phyloP scores from a whole-genome alignment of 2,888 invertebrate genomes.

The Drosophila algonquin region DNA sequence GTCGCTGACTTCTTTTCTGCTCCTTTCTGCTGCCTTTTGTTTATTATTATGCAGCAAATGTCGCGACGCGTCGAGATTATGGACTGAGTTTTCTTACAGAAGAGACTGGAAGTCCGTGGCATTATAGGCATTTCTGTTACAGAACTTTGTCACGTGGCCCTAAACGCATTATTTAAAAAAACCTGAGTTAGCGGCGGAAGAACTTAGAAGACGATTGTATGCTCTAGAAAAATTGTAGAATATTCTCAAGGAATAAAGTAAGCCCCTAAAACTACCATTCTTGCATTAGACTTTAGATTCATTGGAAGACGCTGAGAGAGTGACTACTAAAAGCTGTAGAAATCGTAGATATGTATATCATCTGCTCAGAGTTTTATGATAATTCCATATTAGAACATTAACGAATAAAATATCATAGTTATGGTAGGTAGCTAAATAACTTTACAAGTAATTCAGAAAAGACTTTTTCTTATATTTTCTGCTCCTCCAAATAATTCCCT shows the following conservation, averaged over 20 bases:
- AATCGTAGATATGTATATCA: neutral
- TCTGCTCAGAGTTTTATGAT: no score
- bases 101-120: neutral
- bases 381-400: no score
- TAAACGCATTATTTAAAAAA: conserved; percentile 44
- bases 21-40: conserved; percentile 26
- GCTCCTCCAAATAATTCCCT: neutral
- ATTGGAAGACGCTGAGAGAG: neutral
- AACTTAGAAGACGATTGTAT: conserved; percentile 15
- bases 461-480: neutral
- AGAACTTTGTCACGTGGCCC: conserved; percentile 42
- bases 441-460: neutral
- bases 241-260: neutral
- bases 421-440: no score
- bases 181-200: no score
- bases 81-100: conserved; percentile 24
- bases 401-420: neutral
- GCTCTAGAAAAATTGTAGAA: conserved; percentile 6
- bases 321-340: neutral
- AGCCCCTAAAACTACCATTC: neutral
- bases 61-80: conserved; percentile 51
- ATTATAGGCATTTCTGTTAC: conserved; percentile 36
- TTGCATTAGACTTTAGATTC: neutral
- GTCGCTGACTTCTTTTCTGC: conserved; percentile 38
- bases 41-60: conserved; percentile 52